A percentile compares a stretch with the other conserved stretches of the same genome.
These are phyloP conservation scores for Syrmaticus mikado DNA, from an alignment of 2,113 vertebrate species.

Conservation along the genomic window DNA sequence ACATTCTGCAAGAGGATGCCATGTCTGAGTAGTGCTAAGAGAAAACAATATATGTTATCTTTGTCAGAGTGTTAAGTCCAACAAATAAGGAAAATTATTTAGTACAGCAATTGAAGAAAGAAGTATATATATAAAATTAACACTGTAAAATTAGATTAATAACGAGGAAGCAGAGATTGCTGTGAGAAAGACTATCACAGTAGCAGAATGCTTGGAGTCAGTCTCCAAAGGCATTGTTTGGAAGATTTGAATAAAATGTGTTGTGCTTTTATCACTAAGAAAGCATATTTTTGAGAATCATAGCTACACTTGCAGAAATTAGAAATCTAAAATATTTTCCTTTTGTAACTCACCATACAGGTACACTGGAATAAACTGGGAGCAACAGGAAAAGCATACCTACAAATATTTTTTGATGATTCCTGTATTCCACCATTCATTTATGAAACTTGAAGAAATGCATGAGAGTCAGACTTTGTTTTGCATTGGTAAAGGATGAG, in stretches of 20 bases:
- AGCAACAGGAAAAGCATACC: background rate
- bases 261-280: background rate
- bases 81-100: background rate
- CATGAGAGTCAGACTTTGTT: background rate
- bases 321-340: background rate
- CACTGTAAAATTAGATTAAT: background rate
- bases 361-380: background rate
- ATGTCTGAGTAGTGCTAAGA: background rate
- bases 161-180: background rate
- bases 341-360: background rate
- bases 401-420: background rate
- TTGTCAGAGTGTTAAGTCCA: background rate
- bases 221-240: background rate
- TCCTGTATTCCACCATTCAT: background rate
- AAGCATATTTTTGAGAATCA: background rate
- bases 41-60: background rate
- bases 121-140: too few species aligned
- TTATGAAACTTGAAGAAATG: background rate
- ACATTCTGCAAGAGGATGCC: background rate
- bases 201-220: background rate
- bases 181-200: background rate
- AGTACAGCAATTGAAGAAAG: background rate
- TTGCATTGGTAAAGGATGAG: background rate
- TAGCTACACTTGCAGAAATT: background rate
- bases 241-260: background rate